Evolutionary conservation across 2,888 invertebrate genomes (phyloP).

Genomic region (Erebia palarica): DNA sequence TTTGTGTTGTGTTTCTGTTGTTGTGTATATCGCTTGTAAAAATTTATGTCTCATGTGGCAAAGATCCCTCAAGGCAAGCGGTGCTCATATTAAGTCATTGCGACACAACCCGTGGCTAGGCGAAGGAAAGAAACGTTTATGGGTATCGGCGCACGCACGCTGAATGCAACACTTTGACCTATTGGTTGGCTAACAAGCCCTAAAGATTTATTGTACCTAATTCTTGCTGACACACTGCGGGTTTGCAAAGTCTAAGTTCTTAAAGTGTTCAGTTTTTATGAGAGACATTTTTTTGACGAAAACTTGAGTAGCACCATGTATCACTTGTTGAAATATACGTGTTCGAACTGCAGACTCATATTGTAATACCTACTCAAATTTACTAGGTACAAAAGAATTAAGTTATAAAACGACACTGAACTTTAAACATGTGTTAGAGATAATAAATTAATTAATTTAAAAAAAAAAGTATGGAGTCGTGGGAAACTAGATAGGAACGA

Average conservation of each 20-base stretch:
- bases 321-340: not conserved
- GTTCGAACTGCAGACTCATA: not conserved
- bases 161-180: slow-evolving; percentile 14
- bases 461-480: no score
- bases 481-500: no score
- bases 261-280: not conserved
- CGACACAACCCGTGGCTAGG: slow-evolving; percentile 4
- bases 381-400: no score
- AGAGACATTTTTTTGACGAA: no score
- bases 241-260: not conserved
- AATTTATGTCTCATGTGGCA: slow-evolving; percentile 1
- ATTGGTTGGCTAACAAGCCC: slow-evolving; percentile 7
- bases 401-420: no score
- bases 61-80: slow-evolving; percentile 30
- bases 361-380: no score
- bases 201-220: not conserved
- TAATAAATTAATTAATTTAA: no score
- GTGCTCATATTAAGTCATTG: slow-evolving; percentile 18
- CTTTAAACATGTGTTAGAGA: no score
- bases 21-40: not conserved
- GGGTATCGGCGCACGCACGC: slow-evolving; percentile 26
- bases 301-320: no score
- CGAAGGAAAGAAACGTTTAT: slow-evolving; percentile 27
- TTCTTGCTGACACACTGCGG: not conserved
- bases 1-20: no score